Evolutionary conservation across 2,797 vertebrate species (phyloP), one percentile per base, ranked within the genome.

Genomic region (Myiotriccus ornatus): DNA sequence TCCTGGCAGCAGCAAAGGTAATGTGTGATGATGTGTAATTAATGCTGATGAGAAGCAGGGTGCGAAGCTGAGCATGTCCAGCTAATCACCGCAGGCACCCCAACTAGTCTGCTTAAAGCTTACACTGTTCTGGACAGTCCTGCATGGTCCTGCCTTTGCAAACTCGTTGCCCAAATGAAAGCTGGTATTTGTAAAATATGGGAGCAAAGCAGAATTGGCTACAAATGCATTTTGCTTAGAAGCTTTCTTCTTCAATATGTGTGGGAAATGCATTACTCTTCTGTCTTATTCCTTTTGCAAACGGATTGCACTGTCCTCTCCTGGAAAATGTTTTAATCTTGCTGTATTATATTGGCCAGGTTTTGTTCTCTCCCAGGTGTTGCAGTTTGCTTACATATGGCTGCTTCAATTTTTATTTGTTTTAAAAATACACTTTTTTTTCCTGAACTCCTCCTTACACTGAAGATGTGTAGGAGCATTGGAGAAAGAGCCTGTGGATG

Each of bases 1-100:
- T 89, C 71, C 91, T 94, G 94, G 93, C 93, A 95, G 84, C 68
- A 60, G 84, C 49, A 94, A 84, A 96, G 75, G 52, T 89, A 94
- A n/a, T n/a, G n/a, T n/a, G n/a, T 73, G 84, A 77, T 77, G 78
- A 46, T 0, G 5, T 53, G 67, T 95, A 93, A 95, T 93, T 94
- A 96, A 85, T 85, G 71, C 78, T 93, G 85, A 93, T 93, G 91
- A 91, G 93, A 93, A 94, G 59, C 84, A 57, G 75, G 82, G 71
- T 85, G 56, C 60, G 91, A 87, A 95, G 82, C 89, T 55, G 39
- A 94, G 60, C 0, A 0, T 83, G 62, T 83, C 73, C 75, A 56
- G 56, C 91, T 93, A 83, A 93, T 94, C 87, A 8, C 67, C 7
- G 6, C 78, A 91, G 89, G 81, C 78, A 64, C 56, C 68, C 59